Conservation (phyloP, 2,888 invertebrate genomes). For the Lasioglossum villosulum region DNA sequence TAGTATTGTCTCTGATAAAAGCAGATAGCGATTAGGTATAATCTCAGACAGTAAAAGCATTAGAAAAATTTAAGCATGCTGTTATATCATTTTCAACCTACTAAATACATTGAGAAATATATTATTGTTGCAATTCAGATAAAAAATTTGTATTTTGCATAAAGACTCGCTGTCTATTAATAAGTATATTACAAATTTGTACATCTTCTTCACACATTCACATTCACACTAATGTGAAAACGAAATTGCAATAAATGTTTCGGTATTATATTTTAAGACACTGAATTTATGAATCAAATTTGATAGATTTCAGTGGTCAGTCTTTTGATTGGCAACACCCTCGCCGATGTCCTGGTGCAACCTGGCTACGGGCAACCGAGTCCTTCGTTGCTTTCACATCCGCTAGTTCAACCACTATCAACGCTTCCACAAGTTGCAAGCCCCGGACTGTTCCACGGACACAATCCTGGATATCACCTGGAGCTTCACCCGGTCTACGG, state of each 20-base stretch:
- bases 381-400: background rate
- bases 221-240: background rate
- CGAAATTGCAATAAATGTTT: background rate
- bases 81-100: too few relatives aligned
- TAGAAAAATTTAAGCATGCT: too few relatives aligned
- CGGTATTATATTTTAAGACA: background rate
- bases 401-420: background rate
- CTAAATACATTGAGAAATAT: too few relatives aligned
- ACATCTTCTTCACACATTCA: background rate
- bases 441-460: background rate
- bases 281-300: background rate
- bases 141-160: too few relatives aligned
- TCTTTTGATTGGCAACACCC: constrained; percentile 29
- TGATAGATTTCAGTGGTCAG: constrained; percentile 39
- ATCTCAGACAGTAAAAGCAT: too few relatives aligned
- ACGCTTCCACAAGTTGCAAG: background rate
- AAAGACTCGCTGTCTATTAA: background rate
- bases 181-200: background rate
- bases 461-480: constrained; percentile 23
- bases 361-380: constrained; percentile 63
- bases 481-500: constrained; percentile 44
- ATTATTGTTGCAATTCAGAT: too few relatives aligned
- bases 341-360: constrained; percentile 69
- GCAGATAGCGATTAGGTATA: too few relatives aligned
- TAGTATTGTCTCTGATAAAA: too few relatives aligned